Conservation (phyloP, 2,797 vertebrate species). For the Atherinosoma microstoma region DNA sequence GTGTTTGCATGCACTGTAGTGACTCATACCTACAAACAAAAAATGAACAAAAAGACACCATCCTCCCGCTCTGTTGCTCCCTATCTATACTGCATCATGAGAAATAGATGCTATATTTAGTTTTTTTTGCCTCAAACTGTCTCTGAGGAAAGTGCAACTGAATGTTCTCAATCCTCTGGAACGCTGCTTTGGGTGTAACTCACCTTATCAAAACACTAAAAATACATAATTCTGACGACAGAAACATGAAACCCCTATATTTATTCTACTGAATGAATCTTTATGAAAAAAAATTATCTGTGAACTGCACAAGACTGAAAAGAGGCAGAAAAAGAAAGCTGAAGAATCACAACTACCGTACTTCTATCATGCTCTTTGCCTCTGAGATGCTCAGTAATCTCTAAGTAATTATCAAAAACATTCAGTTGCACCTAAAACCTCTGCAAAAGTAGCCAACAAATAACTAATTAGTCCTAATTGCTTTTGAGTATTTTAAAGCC, state of each 20-base stretch:
- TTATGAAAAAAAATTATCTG: neutral
- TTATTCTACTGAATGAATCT: neutral
- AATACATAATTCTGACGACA: constrained; percentile 1
- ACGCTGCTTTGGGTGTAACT: constrained; percentile 13
- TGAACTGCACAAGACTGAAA: constrained; percentile 1
- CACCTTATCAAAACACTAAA: constrained; percentile 9
- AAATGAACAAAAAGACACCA: constrained; percentile 9
- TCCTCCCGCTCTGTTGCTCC: constrained; percentile 4
- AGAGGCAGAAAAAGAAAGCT: constrained; percentile 3
- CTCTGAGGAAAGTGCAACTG: constrained; percentile 41
- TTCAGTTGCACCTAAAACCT: neutral
- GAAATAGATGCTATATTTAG: constrained; percentile 47
- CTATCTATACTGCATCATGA: constrained; percentile 35
- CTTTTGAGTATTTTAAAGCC: constrained; percentile 13
- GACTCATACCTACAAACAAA: constrained; percentile 15
- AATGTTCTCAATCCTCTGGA: constrained; percentile 15
- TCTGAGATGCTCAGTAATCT: too few relatives aligned
- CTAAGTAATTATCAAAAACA: neutral
- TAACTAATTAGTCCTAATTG: neutral
- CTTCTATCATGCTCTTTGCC: neutral
- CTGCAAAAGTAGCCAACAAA: neutral
- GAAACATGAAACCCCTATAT: neutral
- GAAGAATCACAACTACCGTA: neutral
- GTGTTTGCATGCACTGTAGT: neutral
- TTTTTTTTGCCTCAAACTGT: constrained; percentile 19